Base-by-base conservation (phyloP, 2,797 vertebrate genomes). In the Mus minutoides region DNA sequence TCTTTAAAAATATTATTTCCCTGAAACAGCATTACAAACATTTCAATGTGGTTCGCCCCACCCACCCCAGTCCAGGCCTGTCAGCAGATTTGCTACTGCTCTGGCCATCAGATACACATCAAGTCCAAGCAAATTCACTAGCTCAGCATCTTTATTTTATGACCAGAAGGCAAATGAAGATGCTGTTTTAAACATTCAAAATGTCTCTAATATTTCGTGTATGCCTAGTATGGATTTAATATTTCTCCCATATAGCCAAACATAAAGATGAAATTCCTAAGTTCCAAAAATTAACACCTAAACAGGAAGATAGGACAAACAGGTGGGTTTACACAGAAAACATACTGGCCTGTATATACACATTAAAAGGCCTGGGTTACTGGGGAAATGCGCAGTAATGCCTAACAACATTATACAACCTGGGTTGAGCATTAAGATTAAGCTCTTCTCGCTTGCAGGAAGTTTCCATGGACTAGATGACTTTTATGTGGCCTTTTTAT, bases 1-100 rank as follows among this genome's bases (percentile, higher is more conserved):
- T 96, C 89, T 96, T 97, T 90, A 94, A 97, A 98, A 96, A 92
- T 77, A 97, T 93, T 77, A 92, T 94, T 97, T 97, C 89, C 93
- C 95, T 96, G 92, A 96, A 97, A 93, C 88, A 97, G 94, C 95
- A 95, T 88, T 92, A 86, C 91, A 96, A 93, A 88, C 79, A 64
- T 96, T 94, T 96, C 80, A 96, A 85, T 10, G 3, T 92, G 69
- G 21, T 8, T 31, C 24, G 34, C 67, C 34, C 67, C 16, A n/a
- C 34, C n/a, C 34, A 54, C 37, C 19, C n/a, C 69, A 77, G 67
- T 58, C 49, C 88, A 94, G 91, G 78, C 62, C 87, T 93, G 82
- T 96, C 92, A 96, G 94, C 94, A 97, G 94, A 97, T 97, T 95
- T 95, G 97, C 96, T 97, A 97, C 97, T 75, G 78, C 93, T 96